A percentile compares a stretch with the other conserved stretches of the same genome.
These are phyloP conservation scores for Varroa destructor DNA, from an alignment of 1,140 invertebrate species.

Conservation along the genomic window DNA sequence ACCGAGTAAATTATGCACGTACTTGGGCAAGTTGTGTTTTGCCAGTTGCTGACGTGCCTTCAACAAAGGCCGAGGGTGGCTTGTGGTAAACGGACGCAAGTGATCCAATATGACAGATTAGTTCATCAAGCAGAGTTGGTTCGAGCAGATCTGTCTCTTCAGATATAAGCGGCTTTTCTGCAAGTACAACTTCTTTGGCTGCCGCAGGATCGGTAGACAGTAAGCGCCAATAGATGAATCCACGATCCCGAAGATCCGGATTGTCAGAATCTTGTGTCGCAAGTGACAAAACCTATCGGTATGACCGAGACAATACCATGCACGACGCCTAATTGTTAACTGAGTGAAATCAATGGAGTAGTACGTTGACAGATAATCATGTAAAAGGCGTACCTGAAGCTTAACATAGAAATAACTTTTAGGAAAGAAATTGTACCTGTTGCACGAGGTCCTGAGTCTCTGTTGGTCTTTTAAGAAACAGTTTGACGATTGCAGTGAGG, in stretches of 20 bases:
- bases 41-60: constrained; percentile 50
- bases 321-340: not conserved
- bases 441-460: constrained; percentile 98
- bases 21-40: constrained; percentile 36
- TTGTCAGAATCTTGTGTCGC: constrained; percentile 98
- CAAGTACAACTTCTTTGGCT: constrained; percentile 97
- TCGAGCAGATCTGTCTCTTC: constrained; percentile 98
- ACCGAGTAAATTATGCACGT: not conserved
- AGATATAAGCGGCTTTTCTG: constrained; percentile 96
- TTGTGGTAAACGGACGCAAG: constrained; percentile 98
- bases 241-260: constrained; percentile 91
- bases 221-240: constrained; percentile 98
- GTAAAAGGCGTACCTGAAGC: too few relatives aligned
- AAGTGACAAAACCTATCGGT: constrained; percentile 60
- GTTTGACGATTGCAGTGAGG: constrained; percentile 92
- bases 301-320: constrained; percentile 34
- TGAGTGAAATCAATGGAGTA: too few relatives aligned
- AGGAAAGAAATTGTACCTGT: constrained; percentile 40
- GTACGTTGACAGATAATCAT: too few relatives aligned
- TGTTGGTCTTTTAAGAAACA: constrained; percentile 92
- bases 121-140: constrained; percentile 89
- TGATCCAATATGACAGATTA: constrained; percentile 97
- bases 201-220: constrained; percentile 95
- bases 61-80: constrained; percentile 95
- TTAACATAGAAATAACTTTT: not conserved